Percentiles rank a stretch among this genome's conserved stretches.
Conservation (phyloP, 2,888 invertebrate species). For the Cryptus viduatorius region DNA sequence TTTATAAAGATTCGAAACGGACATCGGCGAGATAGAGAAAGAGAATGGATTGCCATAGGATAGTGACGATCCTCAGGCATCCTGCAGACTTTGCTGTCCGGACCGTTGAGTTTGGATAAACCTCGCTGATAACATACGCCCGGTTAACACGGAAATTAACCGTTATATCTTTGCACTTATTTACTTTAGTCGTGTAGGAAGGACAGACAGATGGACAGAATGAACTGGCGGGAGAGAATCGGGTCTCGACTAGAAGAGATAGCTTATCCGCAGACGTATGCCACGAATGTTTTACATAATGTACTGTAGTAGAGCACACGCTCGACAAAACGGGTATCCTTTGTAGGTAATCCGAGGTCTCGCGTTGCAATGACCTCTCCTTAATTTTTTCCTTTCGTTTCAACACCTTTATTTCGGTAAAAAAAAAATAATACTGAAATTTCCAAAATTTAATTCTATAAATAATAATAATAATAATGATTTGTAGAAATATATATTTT, state of each 20-base stretch:
- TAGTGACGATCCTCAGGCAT: slow-evolving; percentile 71
- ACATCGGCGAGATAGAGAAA: slow-evolving; percentile 30
- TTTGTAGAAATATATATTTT: no score
- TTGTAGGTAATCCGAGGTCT: slow-evolving; percentile 1
- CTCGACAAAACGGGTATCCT: background rate
- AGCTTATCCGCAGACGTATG: slow-evolving; percentile 61
- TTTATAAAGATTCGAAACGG: slow-evolving; percentile 25
- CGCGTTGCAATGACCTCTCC: background rate
- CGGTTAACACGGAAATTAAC: slow-evolving; percentile 84
- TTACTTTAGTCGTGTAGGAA: slow-evolving; percentile 73
- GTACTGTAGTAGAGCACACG: slow-evolving; percentile 9
- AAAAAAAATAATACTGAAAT: no score
- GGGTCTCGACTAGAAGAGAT: slow-evolving; percentile 53
- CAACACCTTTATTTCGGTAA: background rate
- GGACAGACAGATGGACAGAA: slow-evolving; percentile 15
- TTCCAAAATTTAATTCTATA: no score
- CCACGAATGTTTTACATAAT: slow-evolving; percentile 58
- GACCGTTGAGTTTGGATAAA: slow-evolving; percentile 81
- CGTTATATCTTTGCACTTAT: slow-evolving; percentile 84
- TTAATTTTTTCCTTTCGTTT: background rate
- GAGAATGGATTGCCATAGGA: slow-evolving; percentile 48
- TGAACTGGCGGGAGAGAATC: background rate
- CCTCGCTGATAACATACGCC: slow-evolving; percentile 80
- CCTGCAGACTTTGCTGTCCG: slow-evolving; percentile 75
- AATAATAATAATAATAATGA: no score